Evolutionary conservation across 1,140 invertebrate genomes (phyloP), one percentile per base, ranked within the genome.

Genomic region (Anagrus nilaparvatae): DNA sequence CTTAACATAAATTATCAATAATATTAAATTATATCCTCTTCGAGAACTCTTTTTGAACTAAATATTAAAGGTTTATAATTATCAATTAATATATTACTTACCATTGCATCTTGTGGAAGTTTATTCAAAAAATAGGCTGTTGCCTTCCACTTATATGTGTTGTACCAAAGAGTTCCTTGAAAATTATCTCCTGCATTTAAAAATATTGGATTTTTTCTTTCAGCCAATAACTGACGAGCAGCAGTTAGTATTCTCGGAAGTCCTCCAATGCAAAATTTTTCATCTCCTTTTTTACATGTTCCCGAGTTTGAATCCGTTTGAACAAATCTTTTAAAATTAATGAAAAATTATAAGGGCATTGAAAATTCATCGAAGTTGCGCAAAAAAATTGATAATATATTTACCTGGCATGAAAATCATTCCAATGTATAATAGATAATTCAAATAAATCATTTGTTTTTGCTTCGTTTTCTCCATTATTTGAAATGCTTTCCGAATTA

Each of bases 121-220:
- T 76, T 60, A 51, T 88, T 88, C 55, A 89, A 75, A 56, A 91
- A 85, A 38, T 79, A 56, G 12, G 78, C 74, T 0, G 79, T 81
- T 1, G 79, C 79, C 47, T 80, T 79, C 77, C 83, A 88, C 47
- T 78, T 73, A 43, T 81, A 74, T 14, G 85, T 58, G 45, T 81
- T 83, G 60, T 87, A 89, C 84, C 84, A 91, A 2, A 88, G 67
- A 1, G 85, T 90, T 1, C 87, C 87, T 59, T 89, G 85, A 55
- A 79, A 91, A 56, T 83, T 84, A 61, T 91, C 87, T 1, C 87
- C 87, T 0, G 78, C 87, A 59, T 88, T 87, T 5, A 91, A 64
- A 24, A 85, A 73, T 34, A 91, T 61, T 0, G 79, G 72, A 51
- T 83, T 76, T 0, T 73, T 56, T 45, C 71, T 56, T 50, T 79